Percentiles rank a stretch among this genome's conserved stretches.
These are phyloP conservation scores for Diarsia mendica DNA, from an alignment of 2,888 invertebrate genomes.

Conservation along the genomic window DNA sequence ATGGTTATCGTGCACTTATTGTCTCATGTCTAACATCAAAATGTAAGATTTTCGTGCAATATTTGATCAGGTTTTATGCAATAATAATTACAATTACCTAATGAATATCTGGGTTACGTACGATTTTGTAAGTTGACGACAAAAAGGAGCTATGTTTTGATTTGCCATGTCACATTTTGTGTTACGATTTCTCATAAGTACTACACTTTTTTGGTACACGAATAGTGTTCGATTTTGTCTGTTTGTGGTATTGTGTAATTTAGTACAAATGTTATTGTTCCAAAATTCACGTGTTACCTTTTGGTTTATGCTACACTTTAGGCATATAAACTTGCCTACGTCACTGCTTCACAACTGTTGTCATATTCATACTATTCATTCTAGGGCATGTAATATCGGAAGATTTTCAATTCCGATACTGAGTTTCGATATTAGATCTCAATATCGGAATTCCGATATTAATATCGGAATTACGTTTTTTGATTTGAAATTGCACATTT, in stretches of 20 bases:
- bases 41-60: not conserved
- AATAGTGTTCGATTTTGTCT: not conserved
- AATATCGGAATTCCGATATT: no score
- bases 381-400: no score
- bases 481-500: no score
- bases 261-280: slow-evolving; percentile 4
- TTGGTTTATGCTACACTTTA: slow-evolving; percentile 55
- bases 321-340: slow-evolving; percentile 52
- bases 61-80: slow-evolving; percentile 17
- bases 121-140: not conserved
- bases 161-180: not conserved
- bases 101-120: slow-evolving; percentile 5
- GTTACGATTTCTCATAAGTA: not conserved
- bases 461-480: no score
- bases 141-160: not conserved
- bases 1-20: not conserved
- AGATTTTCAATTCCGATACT: no score
- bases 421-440: no score
- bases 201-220: not conserved
- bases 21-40: not conserved
- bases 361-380: no score
- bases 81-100: slow-evolving; percentile 16
- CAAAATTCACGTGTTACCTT: slow-evolving; percentile 29
- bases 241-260: slow-evolving; percentile 2
- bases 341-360: slow-evolving; percentile 42